Evolutionary conservation across 2,888 invertebrate species (phyloP), one percentile per base, ranked within the genome.

Genomic region (Baccha elongata): DNA sequence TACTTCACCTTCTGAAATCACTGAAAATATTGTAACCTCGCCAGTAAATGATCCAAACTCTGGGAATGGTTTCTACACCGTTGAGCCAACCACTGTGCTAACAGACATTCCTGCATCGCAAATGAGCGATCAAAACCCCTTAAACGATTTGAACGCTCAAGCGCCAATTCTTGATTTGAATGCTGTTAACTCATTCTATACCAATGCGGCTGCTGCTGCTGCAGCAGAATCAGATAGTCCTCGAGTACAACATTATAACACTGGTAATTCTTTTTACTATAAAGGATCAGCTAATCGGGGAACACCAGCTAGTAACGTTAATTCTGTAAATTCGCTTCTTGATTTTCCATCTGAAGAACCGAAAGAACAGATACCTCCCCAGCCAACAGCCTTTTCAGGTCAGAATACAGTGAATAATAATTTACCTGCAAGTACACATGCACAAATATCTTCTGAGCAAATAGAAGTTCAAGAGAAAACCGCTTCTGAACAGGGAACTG

Each of bases 231-330:
- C n/a, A n/a, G n/a, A n/a, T n/a, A n/a, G n/a, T n/a, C 23, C 58
- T 15, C 15, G 5, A 6, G 13, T 8, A 7, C 23, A 58, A 26
- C 1, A 15, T 10, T 26, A 23, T 13, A 55, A 55, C 2, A 23
- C 1, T 23, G 21, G 7, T 8, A 55, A 37, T 21, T 35, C 19
- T 2, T 53, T 53, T 53, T 53, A 15, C 13, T 55, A 55, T 40
- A 10, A 40, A 8, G 58, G 58, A 26, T 21, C n/a, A 13, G 23
- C 1, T 11, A 19, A 8, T 8, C n/a, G 1, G 19, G 15, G 3
- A 53, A 19, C 8, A 21, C n/a, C 17, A 10, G 0, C 21, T 26
- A 26, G 6, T 6, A 40, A 40, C 2, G 8, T 15, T 4, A 37
- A 37, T 15, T 40, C 23, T 15, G 40, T 58, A 5, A 11, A 40